A percentile compares a stretch with the other conserved stretches of the same genome.
Evolutionary conservation across 1,140 invertebrate species (phyloP).

Genomic region (Orchesella cincta): DNA sequence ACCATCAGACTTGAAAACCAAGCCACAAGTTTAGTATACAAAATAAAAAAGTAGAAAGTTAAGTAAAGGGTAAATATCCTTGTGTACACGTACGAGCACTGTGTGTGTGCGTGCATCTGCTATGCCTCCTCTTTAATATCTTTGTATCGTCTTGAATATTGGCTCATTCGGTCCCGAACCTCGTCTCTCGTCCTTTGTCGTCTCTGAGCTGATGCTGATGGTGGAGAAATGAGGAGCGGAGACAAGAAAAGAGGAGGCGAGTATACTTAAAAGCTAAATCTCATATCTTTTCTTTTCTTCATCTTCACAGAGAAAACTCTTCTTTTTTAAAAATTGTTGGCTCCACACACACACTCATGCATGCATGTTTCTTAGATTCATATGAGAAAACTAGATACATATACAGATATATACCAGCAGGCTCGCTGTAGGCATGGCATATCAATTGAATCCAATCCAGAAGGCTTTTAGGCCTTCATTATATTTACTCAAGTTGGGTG

Average conservation of each 20-base stretch:
- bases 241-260: background rate
- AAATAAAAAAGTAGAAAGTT: conserved; percentile 30
- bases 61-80: conserved; percentile 15
- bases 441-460: conserved; percentile 49
- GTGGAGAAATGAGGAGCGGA: background rate
- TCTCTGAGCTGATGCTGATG: background rate
- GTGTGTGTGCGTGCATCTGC: background rate
- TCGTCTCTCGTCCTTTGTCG: background rate
- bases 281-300: conserved; percentile 19
- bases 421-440: background rate
- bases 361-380: background rate
- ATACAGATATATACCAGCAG: conserved; percentile 9
- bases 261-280: conserved; percentile 24
- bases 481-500: conserved; percentile 47
- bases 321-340: background rate
- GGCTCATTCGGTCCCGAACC: background rate
- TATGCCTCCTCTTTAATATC: background rate
- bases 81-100: background rate
- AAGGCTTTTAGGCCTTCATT: conserved; percentile 49
- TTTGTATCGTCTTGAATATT: conserved; percentile 7
- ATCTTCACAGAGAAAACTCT: background rate
- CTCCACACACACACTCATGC: background rate
- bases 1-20: background rate
- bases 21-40: too few species aligned
- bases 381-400: background rate